Conservation (phyloP, 1,140 invertebrate species). For the Drosophila teissieri region DNA sequence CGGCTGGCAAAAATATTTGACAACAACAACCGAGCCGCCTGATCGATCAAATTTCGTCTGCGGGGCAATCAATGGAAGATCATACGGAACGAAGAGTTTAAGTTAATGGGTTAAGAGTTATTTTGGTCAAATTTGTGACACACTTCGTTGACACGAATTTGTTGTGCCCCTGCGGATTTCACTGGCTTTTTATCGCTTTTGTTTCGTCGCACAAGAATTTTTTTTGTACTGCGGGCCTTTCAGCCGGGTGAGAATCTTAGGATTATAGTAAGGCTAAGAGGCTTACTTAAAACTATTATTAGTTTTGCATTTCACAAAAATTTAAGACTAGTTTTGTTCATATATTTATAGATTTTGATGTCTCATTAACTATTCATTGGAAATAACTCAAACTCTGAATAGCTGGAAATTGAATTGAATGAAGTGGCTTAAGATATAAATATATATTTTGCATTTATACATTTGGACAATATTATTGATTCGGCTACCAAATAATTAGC, state of each 20-base stretch:
- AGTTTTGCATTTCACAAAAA: too few species aligned
- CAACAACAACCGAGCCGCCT: conserved; percentile 41
- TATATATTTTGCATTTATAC: too few species aligned
- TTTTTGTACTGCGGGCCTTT: conserved; percentile 9
- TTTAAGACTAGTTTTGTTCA: too few species aligned
- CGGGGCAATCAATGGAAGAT: conserved; percentile 50
- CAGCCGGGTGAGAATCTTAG: background rate
- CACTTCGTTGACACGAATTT: conserved; percentile 65
- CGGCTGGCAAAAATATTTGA: conserved; percentile 69
- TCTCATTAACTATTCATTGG: too few species aligned
- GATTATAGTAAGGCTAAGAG: background rate
- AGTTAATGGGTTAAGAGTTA: conserved; percentile 71
- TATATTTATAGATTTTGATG: too few species aligned
- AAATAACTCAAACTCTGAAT: too few species aligned
- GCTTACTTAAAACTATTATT: background rate
- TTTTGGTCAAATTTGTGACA: conserved; percentile 70
- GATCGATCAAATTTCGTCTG: conserved; percentile 73
- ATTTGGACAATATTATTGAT: background rate
- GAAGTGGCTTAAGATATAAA: too few species aligned
- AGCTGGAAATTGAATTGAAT: too few species aligned
- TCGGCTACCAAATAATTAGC: background rate
- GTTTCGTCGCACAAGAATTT: conserved; percentile 25
- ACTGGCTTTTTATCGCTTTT: conserved; percentile 24
- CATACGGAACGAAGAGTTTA: conserved; percentile 33
- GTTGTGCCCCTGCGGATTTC: conserved; percentile 27